Evolutionary conservation across 2,888 invertebrate species (phyloP).

Genomic region (Erebia ligea): DNA sequence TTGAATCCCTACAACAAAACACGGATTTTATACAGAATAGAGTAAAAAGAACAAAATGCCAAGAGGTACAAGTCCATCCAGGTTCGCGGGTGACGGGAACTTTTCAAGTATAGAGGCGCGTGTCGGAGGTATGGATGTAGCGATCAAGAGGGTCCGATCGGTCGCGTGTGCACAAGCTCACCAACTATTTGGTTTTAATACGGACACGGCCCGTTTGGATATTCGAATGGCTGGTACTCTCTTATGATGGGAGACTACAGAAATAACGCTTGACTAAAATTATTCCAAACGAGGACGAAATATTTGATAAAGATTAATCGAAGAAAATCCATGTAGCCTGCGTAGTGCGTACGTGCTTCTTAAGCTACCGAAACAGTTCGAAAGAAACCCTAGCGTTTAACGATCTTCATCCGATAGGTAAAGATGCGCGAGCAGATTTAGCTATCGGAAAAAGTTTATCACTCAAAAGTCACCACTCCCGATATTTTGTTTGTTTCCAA

Average conservation of each 20-base stretch:
- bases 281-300: too few relatives aligned
- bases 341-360: too few relatives aligned
- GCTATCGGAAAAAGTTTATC: too few relatives aligned
- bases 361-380: too few relatives aligned
- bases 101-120: slow-evolving; percentile 46
- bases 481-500: not conserved
- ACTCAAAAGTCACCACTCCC: too few relatives aligned
- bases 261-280: too few relatives aligned
- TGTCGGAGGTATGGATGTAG: slow-evolving; percentile 53
- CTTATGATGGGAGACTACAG: too few relatives aligned
- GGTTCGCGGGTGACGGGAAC: slow-evolving; percentile 19
- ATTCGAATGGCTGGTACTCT: not conserved
- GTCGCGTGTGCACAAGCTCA: slow-evolving; percentile 65
- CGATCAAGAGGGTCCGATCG: slow-evolving; percentile 52
- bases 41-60: not conserved
- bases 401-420: not conserved
- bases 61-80: slow-evolving; percentile 3
- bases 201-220: not conserved
- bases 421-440: too few relatives aligned
- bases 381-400: not conserved
- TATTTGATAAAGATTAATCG: too few relatives aligned
- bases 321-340: too few relatives aligned
- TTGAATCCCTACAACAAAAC: too few relatives aligned
- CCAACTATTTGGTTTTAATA: slow-evolving; percentile 4
- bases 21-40: not conserved